These are phyloP conservation scores for Eulemur mongoz DNA, from an alignment of 2,797 vertebrate genomes.

Conservation along the genomic window DNA sequence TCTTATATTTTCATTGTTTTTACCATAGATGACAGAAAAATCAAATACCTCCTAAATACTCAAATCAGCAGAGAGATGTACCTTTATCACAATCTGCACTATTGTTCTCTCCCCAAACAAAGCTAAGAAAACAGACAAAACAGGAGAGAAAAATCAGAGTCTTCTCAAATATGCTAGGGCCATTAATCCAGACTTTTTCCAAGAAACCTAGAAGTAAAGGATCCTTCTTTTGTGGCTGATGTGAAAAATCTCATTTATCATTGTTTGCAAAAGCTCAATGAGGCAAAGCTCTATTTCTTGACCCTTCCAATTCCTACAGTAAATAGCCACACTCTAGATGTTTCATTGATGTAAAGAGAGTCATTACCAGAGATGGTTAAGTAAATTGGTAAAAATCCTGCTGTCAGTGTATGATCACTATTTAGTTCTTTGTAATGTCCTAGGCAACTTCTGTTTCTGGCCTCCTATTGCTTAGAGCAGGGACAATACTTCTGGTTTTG, in stretches of 20 bases:
- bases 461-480: constrained; percentile 28
- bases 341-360: constrained; percentile 42
- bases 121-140: neutral
- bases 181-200: constrained; percentile 43
- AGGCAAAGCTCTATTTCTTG: constrained; percentile 27
- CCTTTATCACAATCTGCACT: neutral
- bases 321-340: constrained; percentile 31
- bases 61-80: neutral
- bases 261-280: constrained; percentile 60
- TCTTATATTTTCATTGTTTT: constrained; percentile 4
- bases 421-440: constrained; percentile 55
- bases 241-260: constrained; percentile 61
- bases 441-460: constrained; percentile 51
- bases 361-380: constrained; percentile 51
- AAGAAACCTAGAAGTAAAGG: neutral
- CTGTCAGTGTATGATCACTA: constrained; percentile 45
- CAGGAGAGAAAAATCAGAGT: constrained; percentile 10
- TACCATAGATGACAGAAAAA: neutral
- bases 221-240: constrained; percentile 12
- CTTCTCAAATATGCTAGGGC: neutral
- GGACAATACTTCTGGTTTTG: constrained; percentile 11
- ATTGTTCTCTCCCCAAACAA: neutral
- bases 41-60: constrained; percentile 8
- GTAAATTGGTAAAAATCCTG: constrained; percentile 61
- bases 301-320: neutral